A percentile compares a stretch with the other conserved stretches of the same genome.
Conservation (phyloP, 2,797 vertebrate species). For the Peromyscus eremicus region DNA sequence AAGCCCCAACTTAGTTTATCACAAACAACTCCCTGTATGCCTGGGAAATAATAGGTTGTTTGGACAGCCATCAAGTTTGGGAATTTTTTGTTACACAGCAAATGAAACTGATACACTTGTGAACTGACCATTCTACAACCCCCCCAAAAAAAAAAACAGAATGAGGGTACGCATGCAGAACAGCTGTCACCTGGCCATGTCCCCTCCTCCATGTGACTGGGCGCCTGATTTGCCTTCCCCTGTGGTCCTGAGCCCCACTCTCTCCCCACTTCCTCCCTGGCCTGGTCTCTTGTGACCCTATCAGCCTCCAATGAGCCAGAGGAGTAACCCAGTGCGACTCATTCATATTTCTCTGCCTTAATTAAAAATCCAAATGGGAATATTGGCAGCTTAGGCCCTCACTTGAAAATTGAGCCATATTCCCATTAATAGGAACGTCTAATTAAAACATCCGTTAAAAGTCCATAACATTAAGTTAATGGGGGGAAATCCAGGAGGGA, state of each 20-base stretch:
- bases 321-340: constrained; percentile 56
- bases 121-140: not conserved
- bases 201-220: not conserved
- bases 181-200: fast-evolving
- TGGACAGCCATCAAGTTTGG: not conserved
- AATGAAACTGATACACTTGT: not conserved
- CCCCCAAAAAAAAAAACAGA: not conserved
- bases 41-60: not conserved
- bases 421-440: constrained; percentile 84
- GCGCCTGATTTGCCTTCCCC: not conserved
- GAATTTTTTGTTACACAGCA: not conserved
- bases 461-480: constrained; percentile 86
- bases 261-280: not conserved
- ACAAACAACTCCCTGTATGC: not conserved
- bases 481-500: constrained; percentile 78
- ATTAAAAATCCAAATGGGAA: constrained; percentile 84
- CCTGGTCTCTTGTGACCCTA: constrained; percentile 60
- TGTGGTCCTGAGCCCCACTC: fast-evolving
- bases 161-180: not conserved
- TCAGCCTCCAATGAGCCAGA: constrained; percentile 47
- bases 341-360: constrained; percentile 81
- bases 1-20: not conserved
- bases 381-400: constrained; percentile 77
- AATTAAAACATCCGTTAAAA: constrained; percentile 88
- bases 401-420: constrained; percentile 83